Conservation (phyloP, 2,113 vertebrate species). For the Halcyon malimbica region DNA sequence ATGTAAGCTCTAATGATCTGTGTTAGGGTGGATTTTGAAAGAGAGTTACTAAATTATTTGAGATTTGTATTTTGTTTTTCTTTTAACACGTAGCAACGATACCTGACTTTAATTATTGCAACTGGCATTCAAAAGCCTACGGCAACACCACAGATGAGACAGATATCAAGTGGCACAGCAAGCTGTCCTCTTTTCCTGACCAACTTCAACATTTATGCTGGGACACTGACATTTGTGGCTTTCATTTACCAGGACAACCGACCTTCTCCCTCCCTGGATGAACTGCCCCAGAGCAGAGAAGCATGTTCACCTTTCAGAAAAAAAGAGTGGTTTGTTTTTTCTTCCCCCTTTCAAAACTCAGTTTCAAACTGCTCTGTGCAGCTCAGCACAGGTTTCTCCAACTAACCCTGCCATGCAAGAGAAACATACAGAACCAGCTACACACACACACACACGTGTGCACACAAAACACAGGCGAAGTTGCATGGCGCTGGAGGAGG, state of each 20-base stretch:
- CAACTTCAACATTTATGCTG: neutral
- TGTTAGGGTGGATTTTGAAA: neutral
- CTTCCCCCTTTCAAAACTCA: neutral
- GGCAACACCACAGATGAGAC: neutral
- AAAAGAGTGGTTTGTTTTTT: neutral
- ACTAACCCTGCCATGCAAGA: neutral
- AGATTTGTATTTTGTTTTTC: neutral
- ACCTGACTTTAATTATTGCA: slow-evolving; percentile 1
- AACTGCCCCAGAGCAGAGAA: neutral
- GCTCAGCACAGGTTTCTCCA: neutral
- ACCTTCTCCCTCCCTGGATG: neutral
- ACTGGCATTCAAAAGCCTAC: neutral
- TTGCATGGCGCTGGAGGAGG: neutral
- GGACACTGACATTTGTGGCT: neutral
- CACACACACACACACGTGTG: neutral
- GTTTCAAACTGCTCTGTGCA: neutral
- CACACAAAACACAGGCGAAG: slow-evolving; percentile 3
- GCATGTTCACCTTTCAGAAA: neutral
- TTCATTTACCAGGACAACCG: neutral
- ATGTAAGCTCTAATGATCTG: neutral
- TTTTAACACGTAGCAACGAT: neutral
- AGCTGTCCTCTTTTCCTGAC: slow-evolving; percentile 23
- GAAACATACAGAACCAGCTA: neutral
- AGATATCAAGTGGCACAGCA: slow-evolving; percentile 33
- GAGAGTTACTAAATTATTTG: neutral